Evolutionary conservation across 37 sponge, comb jelly and placozoan genomes (phyloP).

Genomic region (Sycon ciliatum): DNA sequence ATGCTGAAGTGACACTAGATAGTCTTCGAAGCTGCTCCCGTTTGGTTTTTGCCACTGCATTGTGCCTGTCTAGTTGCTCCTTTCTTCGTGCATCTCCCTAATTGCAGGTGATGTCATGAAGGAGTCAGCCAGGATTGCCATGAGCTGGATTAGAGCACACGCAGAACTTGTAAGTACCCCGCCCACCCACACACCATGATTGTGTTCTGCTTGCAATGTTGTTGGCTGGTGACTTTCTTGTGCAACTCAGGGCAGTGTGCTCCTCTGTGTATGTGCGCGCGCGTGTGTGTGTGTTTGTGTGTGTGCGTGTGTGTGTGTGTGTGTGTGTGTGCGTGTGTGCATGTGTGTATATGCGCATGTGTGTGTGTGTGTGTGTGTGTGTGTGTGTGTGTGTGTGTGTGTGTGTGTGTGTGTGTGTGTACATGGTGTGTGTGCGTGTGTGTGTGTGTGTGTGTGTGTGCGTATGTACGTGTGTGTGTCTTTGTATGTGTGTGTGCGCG

Average conservation of each 20-base stretch:
- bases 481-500: neutral
- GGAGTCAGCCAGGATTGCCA: constrained; percentile 75
- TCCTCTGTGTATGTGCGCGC: neutral
- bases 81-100: too few relatives aligned
- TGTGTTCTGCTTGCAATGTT: too few relatives aligned
- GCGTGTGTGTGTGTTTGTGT: neutral
- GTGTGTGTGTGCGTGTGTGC: neutral
- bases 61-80: too few relatives aligned
- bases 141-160: constrained; percentile 71
- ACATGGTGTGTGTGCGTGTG: neutral
- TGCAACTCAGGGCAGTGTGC: too few relatives aligned
- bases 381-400: neutral
- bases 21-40: too few relatives aligned
- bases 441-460: constrained; percentile 5
- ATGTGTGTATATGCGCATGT: neutral
- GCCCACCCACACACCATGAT: too few relatives aligned
- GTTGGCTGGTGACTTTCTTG: too few relatives aligned
- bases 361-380: constrained; percentile 1
- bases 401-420: neutral
- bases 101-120: constrained; percentile 70
- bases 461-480: neutral
- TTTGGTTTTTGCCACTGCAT: too few relatives aligned
- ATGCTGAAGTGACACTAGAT: too few relatives aligned
- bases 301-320: neutral
- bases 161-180: neutral